Evolutionary conservation across 2,888 invertebrate genomes (phyloP).

Genomic region (Aporophyla nigra): DNA sequence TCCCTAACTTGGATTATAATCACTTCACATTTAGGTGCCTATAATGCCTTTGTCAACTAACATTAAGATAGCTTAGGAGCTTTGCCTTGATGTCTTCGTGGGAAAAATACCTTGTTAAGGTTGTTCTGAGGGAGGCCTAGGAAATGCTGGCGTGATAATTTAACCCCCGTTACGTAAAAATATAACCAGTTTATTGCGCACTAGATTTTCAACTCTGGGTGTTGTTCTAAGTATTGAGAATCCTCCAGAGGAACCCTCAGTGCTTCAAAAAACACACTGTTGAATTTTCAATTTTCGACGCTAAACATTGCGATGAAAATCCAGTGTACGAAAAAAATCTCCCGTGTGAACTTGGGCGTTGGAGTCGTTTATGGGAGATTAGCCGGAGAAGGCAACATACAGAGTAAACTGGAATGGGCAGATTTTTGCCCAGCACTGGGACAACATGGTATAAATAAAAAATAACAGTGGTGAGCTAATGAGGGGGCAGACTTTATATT

Average conservation of each 20-base stretch:
- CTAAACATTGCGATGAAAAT: neutral
- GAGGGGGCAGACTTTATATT: no score
- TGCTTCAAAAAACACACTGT: no score
- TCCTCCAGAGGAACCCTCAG: no score
- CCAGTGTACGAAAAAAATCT: neutral
- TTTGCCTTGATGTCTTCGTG: neutral
- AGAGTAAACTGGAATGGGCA: neutral
- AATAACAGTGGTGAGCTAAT: neutral
- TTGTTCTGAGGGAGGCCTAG: neutral
- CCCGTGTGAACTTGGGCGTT: neutral
- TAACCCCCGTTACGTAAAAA: no score
- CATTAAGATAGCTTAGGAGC: conserved; percentile 21
- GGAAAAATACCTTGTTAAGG: neutral
- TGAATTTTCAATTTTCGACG: no score
- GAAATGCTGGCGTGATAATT: neutral
- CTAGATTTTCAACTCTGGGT: neutral
- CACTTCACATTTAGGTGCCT: conserved; percentile 39
- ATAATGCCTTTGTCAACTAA: conserved; percentile 40
- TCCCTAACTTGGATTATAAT: conserved; percentile 62
- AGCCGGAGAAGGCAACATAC: neutral
- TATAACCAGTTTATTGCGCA: neutral
- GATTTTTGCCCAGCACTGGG: no score
- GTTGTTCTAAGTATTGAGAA: no score
- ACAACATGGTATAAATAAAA: neutral
- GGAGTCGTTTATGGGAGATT: neutral